Evolutionary conservation across 1,140 invertebrate species (phyloP).

Genomic region (Plodia interpunctella): DNA sequence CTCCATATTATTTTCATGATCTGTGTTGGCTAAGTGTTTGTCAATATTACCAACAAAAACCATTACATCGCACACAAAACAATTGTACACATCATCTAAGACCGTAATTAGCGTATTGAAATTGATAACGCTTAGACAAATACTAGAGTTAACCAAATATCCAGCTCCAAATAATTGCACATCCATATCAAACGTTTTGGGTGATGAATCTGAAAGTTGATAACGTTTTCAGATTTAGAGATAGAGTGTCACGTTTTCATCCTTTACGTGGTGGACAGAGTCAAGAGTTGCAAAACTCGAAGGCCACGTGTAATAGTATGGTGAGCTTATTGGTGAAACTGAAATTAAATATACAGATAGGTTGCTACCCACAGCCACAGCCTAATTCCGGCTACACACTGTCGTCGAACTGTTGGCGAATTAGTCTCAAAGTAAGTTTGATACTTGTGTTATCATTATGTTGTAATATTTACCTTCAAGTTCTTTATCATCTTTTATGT

Average conservation of each 20-base stretch:
- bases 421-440: background rate
- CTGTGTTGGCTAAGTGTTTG: slow-evolving; percentile 14
- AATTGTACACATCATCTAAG: slow-evolving; percentile 17
- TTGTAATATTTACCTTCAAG: background rate
- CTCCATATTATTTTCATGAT: slow-evolving; percentile 16
- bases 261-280: too few species aligned
- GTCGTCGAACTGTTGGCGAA: too few species aligned
- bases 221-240: too few species aligned
- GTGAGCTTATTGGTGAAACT: too few species aligned
- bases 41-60: background rate
- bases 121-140: slow-evolving; percentile 16
- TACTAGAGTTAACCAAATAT: slow-evolving; percentile 25
- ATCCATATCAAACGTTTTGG: background rate
- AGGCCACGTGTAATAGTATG: too few species aligned
- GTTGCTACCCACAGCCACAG: too few species aligned
- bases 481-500: too few species aligned
- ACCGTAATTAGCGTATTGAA: slow-evolving; percentile 15
- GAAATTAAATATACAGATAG: too few species aligned
- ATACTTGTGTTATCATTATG: background rate
- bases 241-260: too few species aligned
- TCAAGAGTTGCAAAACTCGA: too few species aligned
- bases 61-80: background rate
- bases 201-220: background rate
- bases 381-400: too few species aligned
- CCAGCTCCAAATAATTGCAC: background rate